Evolutionary conservation across 2,888 invertebrate genomes (phyloP), one percentile per base, ranked within the genome.

Genomic region (Ophion obscuratus): DNA sequence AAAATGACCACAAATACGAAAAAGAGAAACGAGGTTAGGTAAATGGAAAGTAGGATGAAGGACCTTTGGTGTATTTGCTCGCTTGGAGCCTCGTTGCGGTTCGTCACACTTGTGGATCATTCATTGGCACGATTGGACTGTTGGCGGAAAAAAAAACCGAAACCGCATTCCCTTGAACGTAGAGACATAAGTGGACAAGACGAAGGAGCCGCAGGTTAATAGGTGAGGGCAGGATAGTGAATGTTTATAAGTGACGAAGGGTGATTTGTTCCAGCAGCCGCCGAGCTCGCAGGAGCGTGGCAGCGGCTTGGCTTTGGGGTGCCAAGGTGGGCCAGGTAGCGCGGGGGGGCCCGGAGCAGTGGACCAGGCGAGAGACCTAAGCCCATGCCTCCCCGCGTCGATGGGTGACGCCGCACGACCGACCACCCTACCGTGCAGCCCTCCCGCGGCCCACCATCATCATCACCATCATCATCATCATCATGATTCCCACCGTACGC

Each of bases 311-410:
- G 92, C 92, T 93, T 91, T 93, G 91, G 93, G 94, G 88, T 93
- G 93, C 91, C 94, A 94, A 91, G 92, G 93, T 92, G 93, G 93
- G 89, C 92, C 92, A 89, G 90, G 88, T 85, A 96, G 95, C 96
- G 96, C 95, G 95, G 95, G 94, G 88, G 88, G 91, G 90, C 92
- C 93, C 88, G 92, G 93, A 89, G 92, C 91, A 73, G 96, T 96
- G 95, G 97, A 97, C 93, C 96, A 96, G 92, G 96, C 96, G 90
- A 96, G 96, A 91, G 97, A 97, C 92, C 95, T 97, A 89, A 97
- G 97, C 92, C 97, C 97, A 89, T 97, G 96, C 92, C 96, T 97
- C 88, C 97, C 97, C 83, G 96, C 96, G 91, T 95, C 95, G 90
- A 95, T 95, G 95, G 95, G 95, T 89, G 95, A 95, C 95, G 94